Conservation (phyloP, 2,797 vertebrate genomes). For the Petrocephalus schoutedeni region DNA sequence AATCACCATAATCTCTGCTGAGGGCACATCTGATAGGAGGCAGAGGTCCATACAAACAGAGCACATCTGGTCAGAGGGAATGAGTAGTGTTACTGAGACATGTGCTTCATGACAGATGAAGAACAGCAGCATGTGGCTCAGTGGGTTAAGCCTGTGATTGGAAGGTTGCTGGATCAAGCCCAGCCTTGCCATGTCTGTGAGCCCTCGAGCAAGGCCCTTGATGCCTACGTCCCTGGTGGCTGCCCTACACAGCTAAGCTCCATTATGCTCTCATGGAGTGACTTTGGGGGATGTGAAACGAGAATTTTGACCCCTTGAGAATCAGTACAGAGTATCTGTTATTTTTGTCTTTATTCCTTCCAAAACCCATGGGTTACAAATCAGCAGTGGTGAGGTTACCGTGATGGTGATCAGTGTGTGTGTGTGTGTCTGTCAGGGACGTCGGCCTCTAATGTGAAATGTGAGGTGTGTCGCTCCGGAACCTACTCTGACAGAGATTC, state of each 20-base stretch:
- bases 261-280: too few species aligned
- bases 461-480: conserved; percentile 42
- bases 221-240: too few species aligned
- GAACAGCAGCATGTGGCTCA: background rate
- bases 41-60: background rate
- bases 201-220: too few species aligned
- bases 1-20: background rate
- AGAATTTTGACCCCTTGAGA: too few species aligned
- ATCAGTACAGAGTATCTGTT: too few species aligned
- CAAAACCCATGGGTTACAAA: background rate
- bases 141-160: too few species aligned
- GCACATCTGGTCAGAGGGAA: background rate
- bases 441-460: conserved; percentile 39
- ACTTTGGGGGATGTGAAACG: too few species aligned
- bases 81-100: background rate
- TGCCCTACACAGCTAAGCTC: too few species aligned
- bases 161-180: too few species aligned
- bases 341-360: background rate
- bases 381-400: background rate
- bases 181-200: too few species aligned
- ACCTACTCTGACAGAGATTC: conserved; percentile 50
- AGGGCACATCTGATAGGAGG: background rate
- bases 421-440: conserved; percentile 43
- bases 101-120: background rate
- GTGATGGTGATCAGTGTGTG: background rate